Evolutionary conservation across 2,797 vertebrate genomes (phyloP).

Genomic region (Intellagama lesueurii): DNA sequence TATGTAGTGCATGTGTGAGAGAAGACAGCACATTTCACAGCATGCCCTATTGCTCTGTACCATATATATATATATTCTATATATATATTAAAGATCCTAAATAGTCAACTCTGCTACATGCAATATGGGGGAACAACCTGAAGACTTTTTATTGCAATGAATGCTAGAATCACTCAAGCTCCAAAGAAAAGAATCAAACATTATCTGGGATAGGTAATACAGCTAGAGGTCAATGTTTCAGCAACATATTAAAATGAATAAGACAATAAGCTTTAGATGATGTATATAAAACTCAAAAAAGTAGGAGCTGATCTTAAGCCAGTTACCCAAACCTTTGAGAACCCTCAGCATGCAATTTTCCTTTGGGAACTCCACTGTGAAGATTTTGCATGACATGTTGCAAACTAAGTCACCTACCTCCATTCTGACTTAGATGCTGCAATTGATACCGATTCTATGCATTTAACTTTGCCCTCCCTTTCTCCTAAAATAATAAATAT

Average conservation of each 20-base stretch:
- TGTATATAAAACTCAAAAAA: conserved; percentile 4
- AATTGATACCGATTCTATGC: too few relatives aligned
- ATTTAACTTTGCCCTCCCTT: too few relatives aligned
- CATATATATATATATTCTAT: background rate
- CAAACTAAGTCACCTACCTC: too few relatives aligned
- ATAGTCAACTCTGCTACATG: conserved; percentile 8
- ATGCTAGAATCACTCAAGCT: conserved; percentile 57
- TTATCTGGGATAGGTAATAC: background rate
- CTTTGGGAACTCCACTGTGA: too few relatives aligned
- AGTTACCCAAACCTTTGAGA: background rate
- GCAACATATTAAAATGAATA: background rate
- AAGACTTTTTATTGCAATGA: background rate
- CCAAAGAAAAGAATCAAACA: conserved; percentile 26
- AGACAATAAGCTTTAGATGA: conserved; percentile 2
- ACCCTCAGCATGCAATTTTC: too few relatives aligned
- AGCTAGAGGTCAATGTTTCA: background rate
- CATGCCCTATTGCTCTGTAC: background rate
- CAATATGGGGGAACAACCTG: background rate
- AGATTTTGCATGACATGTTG: too few relatives aligned
- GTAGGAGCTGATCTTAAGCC: background rate
- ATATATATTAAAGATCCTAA: background rate
- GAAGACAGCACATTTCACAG: background rate
- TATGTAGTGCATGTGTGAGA: background rate
- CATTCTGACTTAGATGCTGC: too few relatives aligned
- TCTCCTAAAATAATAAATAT: too few relatives aligned